These are phyloP conservation scores for Hydropsyche tenuis DNA, from an alignment of 1,140 invertebrate genomes.

Conservation along the genomic window DNA sequence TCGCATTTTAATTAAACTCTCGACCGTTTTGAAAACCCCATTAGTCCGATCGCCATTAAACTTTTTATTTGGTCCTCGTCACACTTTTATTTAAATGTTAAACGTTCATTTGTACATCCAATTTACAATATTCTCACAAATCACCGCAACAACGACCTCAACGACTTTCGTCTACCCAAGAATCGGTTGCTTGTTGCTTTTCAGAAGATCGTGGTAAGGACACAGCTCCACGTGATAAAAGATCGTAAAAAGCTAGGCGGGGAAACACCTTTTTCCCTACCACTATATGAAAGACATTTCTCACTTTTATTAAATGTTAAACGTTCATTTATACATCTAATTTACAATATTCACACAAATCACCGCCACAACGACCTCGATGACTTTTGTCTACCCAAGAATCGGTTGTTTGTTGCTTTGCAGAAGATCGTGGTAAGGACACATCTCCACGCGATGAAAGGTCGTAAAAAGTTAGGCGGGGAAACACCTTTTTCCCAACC, in stretches of 20 bases:
- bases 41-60: conserved; percentile 40
- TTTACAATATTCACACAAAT: too few species aligned
- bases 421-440: not conserved
- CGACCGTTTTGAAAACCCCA: too few species aligned
- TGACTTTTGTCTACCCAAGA: conserved; percentile 43
- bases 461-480: conserved; percentile 41
- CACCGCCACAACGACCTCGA: too few species aligned
- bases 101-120: too few species aligned
- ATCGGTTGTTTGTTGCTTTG: conserved; percentile 4
- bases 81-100: too few species aligned
- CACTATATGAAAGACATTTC: conserved; percentile 8
- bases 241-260: conserved; percentile 42
- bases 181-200: conserved; percentile 10
- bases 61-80: too few species aligned
- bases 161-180: conserved; percentile 43
- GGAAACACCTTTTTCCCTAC: not conserved
- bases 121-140: too few species aligned
- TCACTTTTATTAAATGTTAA: too few species aligned
- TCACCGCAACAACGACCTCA: too few species aligned
- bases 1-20: too few species aligned
- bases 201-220: not conserved
- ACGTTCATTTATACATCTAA: too few species aligned
- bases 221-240: conserved; percentile 40
- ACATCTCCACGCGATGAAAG: conserved; percentile 42
- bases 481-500: not conserved